A percentile compares a stretch with the other conserved stretches of the same genome.
phyloP scores from a whole-genome alignment of 2,113 vertebrate genomes.

The Pardalotus punctatus region DNA sequence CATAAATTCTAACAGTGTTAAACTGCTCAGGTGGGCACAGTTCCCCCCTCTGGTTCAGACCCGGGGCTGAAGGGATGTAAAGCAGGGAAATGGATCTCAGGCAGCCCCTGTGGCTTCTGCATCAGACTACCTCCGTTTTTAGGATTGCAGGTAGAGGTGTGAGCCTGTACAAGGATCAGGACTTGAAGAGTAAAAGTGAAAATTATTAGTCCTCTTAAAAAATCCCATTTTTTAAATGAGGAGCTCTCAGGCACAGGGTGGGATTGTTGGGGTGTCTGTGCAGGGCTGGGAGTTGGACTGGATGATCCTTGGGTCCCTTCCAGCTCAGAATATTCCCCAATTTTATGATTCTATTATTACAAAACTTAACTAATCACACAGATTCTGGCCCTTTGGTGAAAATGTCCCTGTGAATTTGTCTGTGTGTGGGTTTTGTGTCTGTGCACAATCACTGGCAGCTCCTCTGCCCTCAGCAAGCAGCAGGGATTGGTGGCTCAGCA shows the following conservation, averaged over 20 bases:
- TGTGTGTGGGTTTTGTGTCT: not conserved
- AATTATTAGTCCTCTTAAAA: not conserved
- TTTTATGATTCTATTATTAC: not conserved
- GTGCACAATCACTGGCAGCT: not conserved
- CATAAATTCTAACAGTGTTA: no score
- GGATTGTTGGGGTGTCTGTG: not conserved
- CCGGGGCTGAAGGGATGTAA: not conserved
- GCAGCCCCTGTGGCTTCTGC: not conserved
- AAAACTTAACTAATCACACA: not conserved
- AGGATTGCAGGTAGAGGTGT: not conserved
- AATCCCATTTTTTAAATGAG: not conserved
- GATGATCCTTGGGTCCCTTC: no score
- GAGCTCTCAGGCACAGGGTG: not conserved
- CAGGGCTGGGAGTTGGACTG: not conserved
- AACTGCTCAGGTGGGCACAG: not conserved
- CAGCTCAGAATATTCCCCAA: not conserved
- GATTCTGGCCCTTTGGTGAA: not conserved
- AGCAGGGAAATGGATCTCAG: not conserved
- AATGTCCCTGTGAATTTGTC: not conserved
- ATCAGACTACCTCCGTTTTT: accelerated
- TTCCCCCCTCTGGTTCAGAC: not conserved
- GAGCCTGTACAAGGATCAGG: not conserved
- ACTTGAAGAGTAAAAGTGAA: not conserved
- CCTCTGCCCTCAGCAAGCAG: not conserved
- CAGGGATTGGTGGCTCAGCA: not conserved